phyloP scores from a whole-genome alignment of 2,888 invertebrate species.

The Drosophila pullipes region DNA sequence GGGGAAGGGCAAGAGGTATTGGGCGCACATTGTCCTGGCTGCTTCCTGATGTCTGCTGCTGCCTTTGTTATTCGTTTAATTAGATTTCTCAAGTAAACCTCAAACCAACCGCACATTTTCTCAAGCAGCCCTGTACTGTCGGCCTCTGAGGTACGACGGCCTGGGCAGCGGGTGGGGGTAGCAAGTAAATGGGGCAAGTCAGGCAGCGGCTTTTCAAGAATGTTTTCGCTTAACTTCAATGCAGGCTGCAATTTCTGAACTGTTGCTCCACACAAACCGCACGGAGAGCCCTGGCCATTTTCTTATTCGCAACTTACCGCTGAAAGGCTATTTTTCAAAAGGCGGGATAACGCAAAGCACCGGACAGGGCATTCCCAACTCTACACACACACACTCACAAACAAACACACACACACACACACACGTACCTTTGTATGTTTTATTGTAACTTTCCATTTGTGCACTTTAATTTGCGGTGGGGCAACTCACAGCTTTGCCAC shows the following conservation, averaged over 20 bases:
- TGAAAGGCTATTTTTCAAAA: constrained; percentile 68
- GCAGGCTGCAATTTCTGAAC: constrained; percentile 63
- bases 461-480: constrained; percentile 76
- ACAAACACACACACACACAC: not conserved
- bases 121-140: constrained; percentile 45
- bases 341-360: constrained; percentile 22
- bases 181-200: constrained; percentile 12
- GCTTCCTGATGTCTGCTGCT: constrained; percentile 9
- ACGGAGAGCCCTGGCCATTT: constrained; percentile 47
- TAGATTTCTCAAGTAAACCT: constrained; percentile 80
- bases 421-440: constrained; percentile 31
- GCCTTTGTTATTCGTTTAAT: constrained; percentile 77
- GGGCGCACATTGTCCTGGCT: constrained; percentile 45
- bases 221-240: constrained; percentile 52
- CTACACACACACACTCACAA: constrained; percentile 1
- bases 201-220: constrained; percentile 45
- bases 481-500: constrained; percentile 51
- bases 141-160: not conserved
- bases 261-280: constrained; percentile 47
- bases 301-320: constrained; percentile 66
- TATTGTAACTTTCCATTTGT: constrained; percentile 66
- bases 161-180: constrained; percentile 14
- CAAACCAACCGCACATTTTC: constrained; percentile 80
- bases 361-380: constrained; percentile 12
- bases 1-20: not conserved